Evolutionary conservation across 2,113 vertebrate species (phyloP).

Genomic region (Micronycteris hirsuta): DNA sequence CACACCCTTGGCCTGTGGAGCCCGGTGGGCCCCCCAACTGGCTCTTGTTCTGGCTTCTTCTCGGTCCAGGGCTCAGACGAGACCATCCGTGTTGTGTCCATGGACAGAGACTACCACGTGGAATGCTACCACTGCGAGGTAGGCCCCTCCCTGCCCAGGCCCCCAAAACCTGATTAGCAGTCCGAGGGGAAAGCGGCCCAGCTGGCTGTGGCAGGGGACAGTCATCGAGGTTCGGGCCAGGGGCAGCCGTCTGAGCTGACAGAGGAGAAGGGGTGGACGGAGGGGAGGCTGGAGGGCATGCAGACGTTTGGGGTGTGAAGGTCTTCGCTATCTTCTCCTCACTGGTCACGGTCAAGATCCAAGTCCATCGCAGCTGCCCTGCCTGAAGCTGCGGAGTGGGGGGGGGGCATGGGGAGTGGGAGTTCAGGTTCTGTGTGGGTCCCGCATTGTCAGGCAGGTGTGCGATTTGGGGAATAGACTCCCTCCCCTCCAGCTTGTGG

Average conservation of each 20-base stretch:
- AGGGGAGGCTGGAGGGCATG: neutral
- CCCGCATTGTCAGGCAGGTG: conserved; percentile 35
- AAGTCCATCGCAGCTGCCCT: neutral
- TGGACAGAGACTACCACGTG: conserved; percentile 97
- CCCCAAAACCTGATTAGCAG: accelerated
- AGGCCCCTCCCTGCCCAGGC: conserved; percentile 47
- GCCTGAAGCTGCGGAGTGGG: neutral
- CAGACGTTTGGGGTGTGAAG: neutral
- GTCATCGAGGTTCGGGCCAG: neutral
- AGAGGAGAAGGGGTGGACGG: neutral
- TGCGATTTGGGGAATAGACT: neutral
- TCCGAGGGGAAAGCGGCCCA: accelerated
- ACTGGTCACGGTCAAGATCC: neutral
- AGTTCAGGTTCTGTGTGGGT: neutral
- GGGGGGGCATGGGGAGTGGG: accelerated
- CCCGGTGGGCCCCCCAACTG: accelerated
- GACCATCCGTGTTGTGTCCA: conserved; percentile 96
- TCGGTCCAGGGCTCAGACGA: conserved; percentile 92
- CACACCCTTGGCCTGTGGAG: accelerated
- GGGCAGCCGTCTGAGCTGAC: neutral
- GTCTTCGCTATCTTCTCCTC: neutral
- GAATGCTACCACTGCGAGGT: conserved; percentile 98
- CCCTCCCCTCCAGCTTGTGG: neutral
- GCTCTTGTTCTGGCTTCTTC: neutral
- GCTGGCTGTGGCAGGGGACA: neutral